Evolutionary conservation across 2,797 vertebrate species (phyloP), one percentile per base, ranked within the genome.

Genomic region (Phrynocephalus forsythii): DNA sequence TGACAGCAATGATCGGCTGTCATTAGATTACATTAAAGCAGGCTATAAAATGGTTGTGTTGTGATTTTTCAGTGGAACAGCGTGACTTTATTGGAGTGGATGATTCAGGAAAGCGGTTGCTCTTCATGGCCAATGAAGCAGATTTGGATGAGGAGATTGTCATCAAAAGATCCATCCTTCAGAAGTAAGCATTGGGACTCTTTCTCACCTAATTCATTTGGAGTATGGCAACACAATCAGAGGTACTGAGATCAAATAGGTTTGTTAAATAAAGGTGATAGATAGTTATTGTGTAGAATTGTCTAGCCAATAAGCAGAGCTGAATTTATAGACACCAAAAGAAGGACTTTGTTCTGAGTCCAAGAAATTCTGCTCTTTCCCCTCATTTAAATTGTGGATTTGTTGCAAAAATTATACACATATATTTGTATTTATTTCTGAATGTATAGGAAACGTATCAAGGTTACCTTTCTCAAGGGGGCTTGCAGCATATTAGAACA

Each of bases 71-170:
- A 99, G 99, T 97, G 95, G 99, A 99, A 94, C 99, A 99, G 93
- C 98, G 98, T 11, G 99, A 99, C 96, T 99, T 99, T 95, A 97
- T 99, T 88, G 99, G 99, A 81, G 98, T 99, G 93, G 99, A 99
- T 93, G 96, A 96, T 91, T 98, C 98, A 7, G 98, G 98, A 88
- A 98, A 98, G 94, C 97, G 98, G 91, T 97, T 99, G 90, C 98
- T 99, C 92, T 99, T 99, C 94, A 98, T 99, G 98, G 98, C 98
- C 95, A 99, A 99, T 88, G 99, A 99, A 96, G 98, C 98, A 8
- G 99, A 99, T 95, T 96, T 99, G 97, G 98, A 99, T 92, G 98
- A 99, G 71, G 99, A 98, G 80, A 97, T 99, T 83, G 94, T 98
- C 88, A 96, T 99, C 93, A 98, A 98, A 95, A 99, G 98, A 95